Evolutionary conservation across 1,140 invertebrate species (phyloP), one percentile per base, ranked within the genome.

Genomic region (Heliothis virescens): DNA sequence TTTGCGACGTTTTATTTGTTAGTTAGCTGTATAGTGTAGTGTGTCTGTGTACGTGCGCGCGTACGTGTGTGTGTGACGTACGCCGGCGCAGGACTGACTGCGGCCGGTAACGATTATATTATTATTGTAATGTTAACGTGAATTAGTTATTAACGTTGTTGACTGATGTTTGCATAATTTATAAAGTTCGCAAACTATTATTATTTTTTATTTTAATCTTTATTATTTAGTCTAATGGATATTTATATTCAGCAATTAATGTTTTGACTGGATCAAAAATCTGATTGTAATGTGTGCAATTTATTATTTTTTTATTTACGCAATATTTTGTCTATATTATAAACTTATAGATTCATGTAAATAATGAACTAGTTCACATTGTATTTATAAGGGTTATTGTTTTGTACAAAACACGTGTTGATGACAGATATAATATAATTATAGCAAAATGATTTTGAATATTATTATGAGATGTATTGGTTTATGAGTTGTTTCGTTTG

Each of bases 141-240:
- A 75, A 48, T 75, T 76, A 65, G 60, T 76, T 76, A 76, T 76
- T 52, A 76, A 75, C 41, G 57, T 75, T 65, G 74, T 93, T 91
- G 91, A 92, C 90, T 91, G 91, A 92, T 81, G 85, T 83, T 86
- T 89, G 90, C 87, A 90, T 93, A 88, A 90, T 93, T 92, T 91
- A 91, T 91, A 80, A 87, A 79, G 82, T 88, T 87, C 86, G 85
- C 83, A 72, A 86, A 83, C 60, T 83, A 86, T 89, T 87, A 77
- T 79, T 73, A 83, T 79, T 67, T 80, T 75, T 79, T 85, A 75
- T 83, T 82, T 83, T 80, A 79, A 82, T 80, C 83, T 96, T 97
- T 94, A 96, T 96, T 96, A 92, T 85, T 89, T 85, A 82, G 15
- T 63, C 10, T 79, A 81, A 79, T 72, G 55, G 48, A 75, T 79